Conservation (phyloP, 1,140 invertebrate genomes). For the Argopecten irradians region DNA sequence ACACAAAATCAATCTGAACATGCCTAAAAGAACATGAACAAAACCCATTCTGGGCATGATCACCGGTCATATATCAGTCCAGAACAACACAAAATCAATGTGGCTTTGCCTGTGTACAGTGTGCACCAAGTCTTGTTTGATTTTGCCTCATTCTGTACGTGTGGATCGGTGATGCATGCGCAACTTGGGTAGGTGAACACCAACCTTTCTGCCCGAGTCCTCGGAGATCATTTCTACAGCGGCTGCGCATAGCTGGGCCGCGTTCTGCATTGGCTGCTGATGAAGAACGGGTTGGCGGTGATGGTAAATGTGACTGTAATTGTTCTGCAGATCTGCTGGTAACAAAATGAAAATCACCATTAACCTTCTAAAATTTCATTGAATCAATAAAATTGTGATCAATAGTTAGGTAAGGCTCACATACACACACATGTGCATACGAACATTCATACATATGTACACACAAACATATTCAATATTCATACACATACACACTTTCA, state of each 20-base stretch:
- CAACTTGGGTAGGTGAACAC: constrained; percentile 46
- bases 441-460: not conserved
- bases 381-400: not conserved
- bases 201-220: constrained; percentile 65
- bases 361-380: constrained; percentile 5
- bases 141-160: not conserved
- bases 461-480: not conserved
- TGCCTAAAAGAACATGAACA: not conserved
- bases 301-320: constrained; percentile 44
- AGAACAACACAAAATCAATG: constrained; percentile 22
- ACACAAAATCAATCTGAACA: not conserved
- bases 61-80: not conserved
- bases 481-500: not conserved
- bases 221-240: constrained; percentile 48
- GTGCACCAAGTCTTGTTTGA: not conserved
- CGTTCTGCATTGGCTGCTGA: constrained; percentile 59
- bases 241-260: constrained; percentile 57
- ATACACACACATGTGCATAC: not conserved
- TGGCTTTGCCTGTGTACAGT: not conserved
- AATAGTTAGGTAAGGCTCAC: not conserved
- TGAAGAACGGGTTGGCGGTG: not conserved
- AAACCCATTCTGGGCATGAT: constrained; percentile 8
- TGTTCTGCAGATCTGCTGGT: constrained; percentile 58
- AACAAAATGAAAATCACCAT: constrained; percentile 11
- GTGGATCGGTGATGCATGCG: not conserved